phyloP scores from a whole-genome alignment of 1,140 invertebrate species.

The Halotydeus destructor region DNA sequence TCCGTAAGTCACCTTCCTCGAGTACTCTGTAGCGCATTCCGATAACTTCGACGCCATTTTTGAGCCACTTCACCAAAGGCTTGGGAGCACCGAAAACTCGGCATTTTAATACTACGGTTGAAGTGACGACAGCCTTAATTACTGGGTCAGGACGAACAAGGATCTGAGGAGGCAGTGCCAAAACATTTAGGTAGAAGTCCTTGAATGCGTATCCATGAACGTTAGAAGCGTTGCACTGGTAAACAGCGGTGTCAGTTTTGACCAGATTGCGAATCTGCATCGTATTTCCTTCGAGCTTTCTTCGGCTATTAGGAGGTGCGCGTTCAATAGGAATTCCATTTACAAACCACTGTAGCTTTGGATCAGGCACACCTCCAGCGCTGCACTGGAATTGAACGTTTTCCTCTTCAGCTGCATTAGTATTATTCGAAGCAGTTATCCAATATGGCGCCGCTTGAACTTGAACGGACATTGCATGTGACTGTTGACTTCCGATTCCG shows the following conservation, averaged over 20 bases:
- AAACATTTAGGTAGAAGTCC: conserved; percentile 90
- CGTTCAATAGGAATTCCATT: conserved; percentile 72
- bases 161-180: conserved; percentile 71
- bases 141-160: conserved; percentile 52
- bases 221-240: conserved; percentile 96
- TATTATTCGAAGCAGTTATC: conserved; percentile 64
- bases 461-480: conserved; percentile 57
- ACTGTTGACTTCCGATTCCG: conserved; percentile 57
- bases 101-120: conserved; percentile 59
- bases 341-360: conserved; percentile 84
- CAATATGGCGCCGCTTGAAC: conserved; percentile 77
- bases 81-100: conserved; percentile 86
- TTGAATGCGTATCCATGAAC: conserved; percentile 93
- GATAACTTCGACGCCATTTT: conserved; percentile 53
- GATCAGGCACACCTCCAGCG: conserved; percentile 65
- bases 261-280: conserved; percentile 59
- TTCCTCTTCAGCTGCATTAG: conserved; percentile 75
- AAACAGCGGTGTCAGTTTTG: conserved; percentile 84
- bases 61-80: conserved; percentile 80
- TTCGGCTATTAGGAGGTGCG: conserved; percentile 46
- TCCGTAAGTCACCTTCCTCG: conserved; percentile 58
- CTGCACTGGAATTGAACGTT: conserved; percentile 63
- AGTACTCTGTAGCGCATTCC: conserved; percentile 53
- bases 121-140: conserved; percentile 44
- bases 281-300: conserved; percentile 34